phyloP scores from a whole-genome alignment of 2,797 vertebrate species.

The Sebastes oblongus region DNA sequence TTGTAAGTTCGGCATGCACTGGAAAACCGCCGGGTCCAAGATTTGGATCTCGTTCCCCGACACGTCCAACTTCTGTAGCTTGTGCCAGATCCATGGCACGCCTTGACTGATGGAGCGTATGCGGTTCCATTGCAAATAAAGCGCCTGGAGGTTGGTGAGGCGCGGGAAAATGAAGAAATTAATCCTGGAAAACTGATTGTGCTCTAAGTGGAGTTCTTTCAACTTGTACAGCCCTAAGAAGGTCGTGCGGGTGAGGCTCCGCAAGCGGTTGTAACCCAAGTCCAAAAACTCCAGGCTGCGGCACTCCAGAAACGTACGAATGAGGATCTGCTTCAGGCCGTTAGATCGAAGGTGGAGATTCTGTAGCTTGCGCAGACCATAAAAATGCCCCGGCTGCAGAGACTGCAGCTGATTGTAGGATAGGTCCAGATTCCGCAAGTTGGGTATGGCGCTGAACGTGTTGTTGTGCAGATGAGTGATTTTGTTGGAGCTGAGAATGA shows the following conservation, averaged over 20 bases:
- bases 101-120: constrained; percentile 92
- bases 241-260: constrained; percentile 91
- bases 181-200: constrained; percentile 97
- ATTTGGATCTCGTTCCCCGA: constrained; percentile 94
- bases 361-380: constrained; percentile 93
- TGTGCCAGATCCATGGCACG: constrained; percentile 93
- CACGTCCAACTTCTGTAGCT: constrained; percentile 94
- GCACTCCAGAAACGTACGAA: constrained; percentile 94
- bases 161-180: constrained; percentile 96
- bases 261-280: constrained; percentile 94
- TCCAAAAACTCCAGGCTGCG: constrained; percentile 96
- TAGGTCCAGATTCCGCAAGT: constrained; percentile 94
- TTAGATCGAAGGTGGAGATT: constrained; percentile 94
- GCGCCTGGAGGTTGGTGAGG: constrained; percentile 92
- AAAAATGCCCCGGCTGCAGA: constrained; percentile 91
- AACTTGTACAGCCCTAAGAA: constrained; percentile 92
- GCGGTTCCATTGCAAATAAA: constrained; percentile 96
- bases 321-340: constrained; percentile 87
- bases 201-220: constrained; percentile 94
- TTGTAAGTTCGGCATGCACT: constrained; percentile 93
- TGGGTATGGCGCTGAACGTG: constrained; percentile 91
- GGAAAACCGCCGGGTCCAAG: constrained; percentile 89
- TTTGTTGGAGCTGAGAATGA: constrained; percentile 96
- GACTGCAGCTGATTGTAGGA: constrained; percentile 94
- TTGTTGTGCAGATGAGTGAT: constrained; percentile 90